Base-by-base conservation (phyloP, 2,888 invertebrate genomes). In the Tenthredo scrophulariae region DNA sequence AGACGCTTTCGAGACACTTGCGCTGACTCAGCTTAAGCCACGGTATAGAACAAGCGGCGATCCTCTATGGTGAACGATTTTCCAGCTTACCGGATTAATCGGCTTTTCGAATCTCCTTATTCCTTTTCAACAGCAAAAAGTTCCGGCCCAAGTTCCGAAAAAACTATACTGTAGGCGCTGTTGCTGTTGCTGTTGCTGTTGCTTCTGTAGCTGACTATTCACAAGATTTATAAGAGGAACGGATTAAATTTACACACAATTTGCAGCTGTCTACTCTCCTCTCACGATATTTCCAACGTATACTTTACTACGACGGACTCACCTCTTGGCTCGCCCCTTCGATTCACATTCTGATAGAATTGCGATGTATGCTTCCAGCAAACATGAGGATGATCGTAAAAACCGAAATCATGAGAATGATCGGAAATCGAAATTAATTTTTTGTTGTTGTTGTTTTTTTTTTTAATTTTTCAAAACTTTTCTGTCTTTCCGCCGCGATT, bases 1-100 rank as follows among this genome's bases (percentile, higher is more conserved):
- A 92, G 92, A 92, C 92, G 91, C 92, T 89, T 90, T 92, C 92
- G 92, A 92, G 91, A 91, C 91, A 89, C 89, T 87, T 88, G 86
- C 84, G 85, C 86, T 85, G 86, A 80, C 84, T 84, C 85, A 85
- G 85, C 86, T 46, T 15, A 50, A 67, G 67, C 83, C 13, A 62
- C 67, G 43, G 46, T 46, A 26, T 67, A 82, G 62, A 70, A 33
- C 43, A 67, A 29, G 33, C 50, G 4, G 46, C 67, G n/a, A 70
- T 67, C 46, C n/a, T 80, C 37, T 22, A 33, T 40, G 58, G 58
- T 22, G 33, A 50, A 80, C 26, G 26, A 40, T 62, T 58, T 80
- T 80, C 37, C 80, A 62, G 40, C 4, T 43, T 74, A 4, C 9
- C 9, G 43, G 72, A 74, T 74, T n/a, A 9, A 43, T 43, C 43